phyloP scores from a whole-genome alignment of 2,113 vertebrate species.

The Halcyon senegalensis region DNA sequence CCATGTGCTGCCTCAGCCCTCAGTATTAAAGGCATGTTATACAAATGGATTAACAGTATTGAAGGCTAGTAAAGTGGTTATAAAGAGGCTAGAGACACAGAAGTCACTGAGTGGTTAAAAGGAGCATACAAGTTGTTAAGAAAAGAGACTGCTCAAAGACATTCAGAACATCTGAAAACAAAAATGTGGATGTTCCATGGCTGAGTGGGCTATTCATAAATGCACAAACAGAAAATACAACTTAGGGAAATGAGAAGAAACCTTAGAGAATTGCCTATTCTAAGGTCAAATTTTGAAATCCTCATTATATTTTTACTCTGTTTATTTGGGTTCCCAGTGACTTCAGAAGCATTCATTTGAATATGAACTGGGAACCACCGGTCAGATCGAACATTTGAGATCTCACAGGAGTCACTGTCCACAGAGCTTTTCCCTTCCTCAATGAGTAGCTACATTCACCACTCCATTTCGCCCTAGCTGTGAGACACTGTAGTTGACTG shows the following conservation, averaged over 20 bases:
- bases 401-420: not conserved
- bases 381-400: not conserved
- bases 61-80: not conserved
- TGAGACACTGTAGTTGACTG: not conserved
- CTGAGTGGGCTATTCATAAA: not conserved
- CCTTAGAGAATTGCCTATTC: not conserved
- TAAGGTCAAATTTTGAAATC: not conserved
- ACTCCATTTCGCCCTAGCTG: not conserved
- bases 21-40: not conserved
- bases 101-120: not conserved
- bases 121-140: not conserved
- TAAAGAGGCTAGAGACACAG: not conserved
- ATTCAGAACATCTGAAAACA: not conserved
- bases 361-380: not conserved
- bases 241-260: not conserved
- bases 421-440: not conserved
- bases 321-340: not conserved
- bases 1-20: not conserved
- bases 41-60: not conserved
- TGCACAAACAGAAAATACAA: not conserved
- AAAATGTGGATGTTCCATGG: not conserved
- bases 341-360: not conserved
- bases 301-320: not conserved
- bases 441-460: not conserved
- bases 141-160: not conserved